Evolutionary conservation across 2,888 invertebrate species (phyloP).

Genomic region (Hanleya hanleyi): DNA sequence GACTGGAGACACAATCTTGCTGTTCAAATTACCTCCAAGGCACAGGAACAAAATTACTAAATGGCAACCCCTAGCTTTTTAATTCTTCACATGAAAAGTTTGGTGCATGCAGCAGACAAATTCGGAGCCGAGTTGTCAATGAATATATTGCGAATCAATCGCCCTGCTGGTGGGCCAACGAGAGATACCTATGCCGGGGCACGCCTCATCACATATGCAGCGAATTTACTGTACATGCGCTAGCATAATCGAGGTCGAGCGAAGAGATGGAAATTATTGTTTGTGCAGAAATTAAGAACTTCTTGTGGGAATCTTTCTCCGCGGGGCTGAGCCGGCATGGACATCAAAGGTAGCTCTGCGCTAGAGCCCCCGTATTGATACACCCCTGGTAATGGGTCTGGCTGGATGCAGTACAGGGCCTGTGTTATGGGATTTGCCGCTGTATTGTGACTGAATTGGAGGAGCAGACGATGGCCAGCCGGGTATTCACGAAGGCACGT

Average conservation of each 20-base stretch:
- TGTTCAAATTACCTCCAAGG: too few species aligned
- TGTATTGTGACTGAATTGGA: background rate
- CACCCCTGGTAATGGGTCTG: background rate
- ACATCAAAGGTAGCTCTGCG: background rate
- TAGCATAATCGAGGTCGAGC: slow-evolving; percentile 7
- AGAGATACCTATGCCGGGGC: background rate
- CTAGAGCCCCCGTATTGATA: slow-evolving; percentile 6
- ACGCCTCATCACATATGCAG: slow-evolving; percentile 1
- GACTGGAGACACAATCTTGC: too few species aligned
- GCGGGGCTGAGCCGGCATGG: background rate
- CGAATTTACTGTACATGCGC: background rate
- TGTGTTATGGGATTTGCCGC: background rate
- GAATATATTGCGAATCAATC: background rate
- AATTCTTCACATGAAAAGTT: too few species aligned
- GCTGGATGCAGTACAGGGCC: background rate
- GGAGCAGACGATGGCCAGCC: background rate
- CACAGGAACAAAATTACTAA: too few species aligned
- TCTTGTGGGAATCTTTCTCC: background rate
- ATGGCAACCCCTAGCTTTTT: too few species aligned
- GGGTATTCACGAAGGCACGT: background rate
- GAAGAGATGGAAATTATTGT: slow-evolving; percentile 1
- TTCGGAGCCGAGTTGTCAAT: background rate
- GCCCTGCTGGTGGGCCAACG: background rate
- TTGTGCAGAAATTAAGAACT: slow-evolving; percentile 7
- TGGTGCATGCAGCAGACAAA: background rate